Conservation (phyloP, 2,888 invertebrate species). For the Hirtodrosophila cameraria region DNA sequence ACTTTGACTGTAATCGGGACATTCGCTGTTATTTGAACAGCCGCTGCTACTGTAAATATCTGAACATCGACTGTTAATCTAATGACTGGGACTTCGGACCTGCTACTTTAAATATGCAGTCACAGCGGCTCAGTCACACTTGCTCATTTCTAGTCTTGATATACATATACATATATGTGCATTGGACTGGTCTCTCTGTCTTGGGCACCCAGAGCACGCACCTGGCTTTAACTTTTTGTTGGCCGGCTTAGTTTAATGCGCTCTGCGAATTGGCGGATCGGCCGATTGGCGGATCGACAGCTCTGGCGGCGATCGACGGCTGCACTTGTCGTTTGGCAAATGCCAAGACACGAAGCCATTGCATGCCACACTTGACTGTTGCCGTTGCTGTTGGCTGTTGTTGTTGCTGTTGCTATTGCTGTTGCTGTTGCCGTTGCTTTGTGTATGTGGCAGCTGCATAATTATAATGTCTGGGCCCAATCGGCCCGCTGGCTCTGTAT, state of each 20-base stretch:
- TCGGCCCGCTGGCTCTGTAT: constrained; percentile 59
- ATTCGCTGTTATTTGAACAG: too few species aligned
- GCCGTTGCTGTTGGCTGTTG: constrained; percentile 11
- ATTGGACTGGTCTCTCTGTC: constrained; percentile 17
- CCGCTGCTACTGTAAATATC: too few species aligned
- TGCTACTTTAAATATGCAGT: too few species aligned
- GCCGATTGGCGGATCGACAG: constrained; percentile 32
- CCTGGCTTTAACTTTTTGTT: constrained; percentile 59
- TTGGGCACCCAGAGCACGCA: constrained; percentile 64
- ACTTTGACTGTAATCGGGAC: too few species aligned
- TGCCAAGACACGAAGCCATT: constrained; percentile 68
- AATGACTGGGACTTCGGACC: too few species aligned
- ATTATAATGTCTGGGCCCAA: constrained; percentile 73
- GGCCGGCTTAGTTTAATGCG: constrained; percentile 70
- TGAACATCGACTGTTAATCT: too few species aligned
- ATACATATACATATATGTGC: constrained; percentile 1
- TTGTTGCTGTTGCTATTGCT: constrained; percentile 3
- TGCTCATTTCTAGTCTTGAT: constrained; percentile 7
- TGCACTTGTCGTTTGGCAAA: constrained; percentile 76
- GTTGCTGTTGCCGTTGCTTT: constrained; percentile 2
- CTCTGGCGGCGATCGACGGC: constrained; percentile 56
- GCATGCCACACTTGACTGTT: constrained; percentile 58
- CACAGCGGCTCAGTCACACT: too few species aligned
- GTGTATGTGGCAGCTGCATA: constrained; percentile 77
- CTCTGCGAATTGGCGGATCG: constrained; percentile 55